phyloP scores from a whole-genome alignment of 2,888 invertebrate genomes.

The Coleophora flavipennella region DNA sequence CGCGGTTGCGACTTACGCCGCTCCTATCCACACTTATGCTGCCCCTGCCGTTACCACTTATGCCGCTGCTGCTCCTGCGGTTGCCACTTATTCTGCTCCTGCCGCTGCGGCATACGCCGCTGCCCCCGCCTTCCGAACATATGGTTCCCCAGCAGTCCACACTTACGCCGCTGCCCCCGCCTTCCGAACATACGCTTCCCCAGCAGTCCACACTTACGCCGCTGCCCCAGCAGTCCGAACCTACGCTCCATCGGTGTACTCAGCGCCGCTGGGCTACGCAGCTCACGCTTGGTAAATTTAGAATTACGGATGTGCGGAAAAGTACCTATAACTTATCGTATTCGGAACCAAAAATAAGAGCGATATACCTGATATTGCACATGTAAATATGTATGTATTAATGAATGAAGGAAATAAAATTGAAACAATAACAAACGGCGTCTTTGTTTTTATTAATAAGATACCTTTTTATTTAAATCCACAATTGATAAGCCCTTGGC shows the following conservation, averaged over 20 bases:
- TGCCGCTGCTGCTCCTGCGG: slow-evolving; percentile 30
- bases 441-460: too few species aligned
- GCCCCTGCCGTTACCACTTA: slow-evolving; percentile 16
- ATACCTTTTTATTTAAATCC: too few species aligned
- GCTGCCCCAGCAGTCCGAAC: slow-evolving; percentile 18
- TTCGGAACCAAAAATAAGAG: too few species aligned
- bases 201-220: slow-evolving; percentile 43
- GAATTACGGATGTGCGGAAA: too few species aligned
- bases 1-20: slow-evolving; percentile 12
- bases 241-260: slow-evolving; percentile 11
- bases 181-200: slow-evolving; percentile 17
- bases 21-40: too few species aligned
- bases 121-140: slow-evolving; percentile 16
- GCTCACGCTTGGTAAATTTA: too few species aligned
- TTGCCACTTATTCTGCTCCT: slow-evolving; percentile 32
- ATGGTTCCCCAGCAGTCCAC: slow-evolving; percentile 17
- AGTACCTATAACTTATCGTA: too few species aligned
- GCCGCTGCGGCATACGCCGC: slow-evolving; percentile 14
- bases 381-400: slow-evolving; percentile 5
- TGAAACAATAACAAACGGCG: slow-evolving; percentile 2
- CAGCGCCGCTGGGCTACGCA: slow-evolving; percentile 13
- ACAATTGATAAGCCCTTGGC: too few species aligned
- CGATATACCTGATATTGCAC: neutral
- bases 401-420: slow-evolving; percentile 3
- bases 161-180: slow-evolving; percentile 15